Evolutionary conservation across 2,888 invertebrate species (phyloP), one percentile per base, ranked within the genome.

Genomic region (Trachelus stipa): DNA sequence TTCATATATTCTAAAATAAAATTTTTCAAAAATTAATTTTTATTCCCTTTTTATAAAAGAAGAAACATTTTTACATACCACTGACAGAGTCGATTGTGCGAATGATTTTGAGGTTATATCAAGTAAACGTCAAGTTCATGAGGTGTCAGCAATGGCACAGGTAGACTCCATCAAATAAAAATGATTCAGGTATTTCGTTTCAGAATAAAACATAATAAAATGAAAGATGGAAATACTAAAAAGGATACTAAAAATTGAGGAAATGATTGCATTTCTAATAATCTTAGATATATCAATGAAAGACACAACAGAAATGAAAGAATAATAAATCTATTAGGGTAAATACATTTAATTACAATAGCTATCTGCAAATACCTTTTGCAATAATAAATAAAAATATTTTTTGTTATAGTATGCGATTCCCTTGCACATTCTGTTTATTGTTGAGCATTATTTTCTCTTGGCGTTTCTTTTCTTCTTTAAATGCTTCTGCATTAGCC

Each of bases 401-500:
- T 23, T 56, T 23, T 56, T 56, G 9, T 56, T 91, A 95, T 82
- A 94, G 89, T 91, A 96, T 95, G 89, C 92, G 93, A 87, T 95
- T 95, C 76, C 96, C 96, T 88, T 96, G 96, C 81, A 96, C 92
- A 89, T 96, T 96, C 87, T 94, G 94, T 88, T 92, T 95, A 86
- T 96, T 96, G 90, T 97, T 97, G 81, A 96, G 91, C 87, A 94
- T 92, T 74, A 96, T 95, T 90, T 96, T 96, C 88, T 95, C 95
- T 88, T 97, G 96, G 4, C 95, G 92, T 87, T 96, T 96, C 92
- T 96, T 95, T 88, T 97, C 97, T 85, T 97, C 96, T 88, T 96
- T 97, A 89, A 98, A 98, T 0, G 96, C 97, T 68, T 94, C 93
- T 15, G 93, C 93, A 88, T 97, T 98, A 0, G 95, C 94, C 90